Percentiles rank a stretch among this genome's conserved stretches.
These are phyloP conservation scores for Natator depressus DNA, from an alignment of 2,113 vertebrate species.

Conservation along the genomic window DNA sequence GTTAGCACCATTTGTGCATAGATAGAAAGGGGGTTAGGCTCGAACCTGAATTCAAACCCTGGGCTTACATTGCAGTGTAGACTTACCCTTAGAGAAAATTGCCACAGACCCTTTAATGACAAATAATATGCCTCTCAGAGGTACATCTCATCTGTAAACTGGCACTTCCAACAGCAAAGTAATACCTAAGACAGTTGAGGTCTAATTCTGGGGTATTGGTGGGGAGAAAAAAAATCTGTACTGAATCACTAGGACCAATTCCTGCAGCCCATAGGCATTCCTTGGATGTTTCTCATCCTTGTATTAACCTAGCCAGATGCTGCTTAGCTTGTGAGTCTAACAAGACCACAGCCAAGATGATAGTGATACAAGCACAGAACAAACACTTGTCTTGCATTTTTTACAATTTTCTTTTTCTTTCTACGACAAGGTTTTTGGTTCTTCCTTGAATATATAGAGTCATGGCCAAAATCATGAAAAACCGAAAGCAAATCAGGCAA, in stretches of 20 bases:
- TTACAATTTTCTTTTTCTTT: not conserved
- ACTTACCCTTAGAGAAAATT: not conserved
- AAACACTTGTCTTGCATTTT: slow-evolving; percentile 28
- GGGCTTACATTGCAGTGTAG: not conserved
- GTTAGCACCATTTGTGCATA: not conserved
- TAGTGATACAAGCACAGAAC: not conserved
- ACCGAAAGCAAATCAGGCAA: not conserved
- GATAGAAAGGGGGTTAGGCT: not conserved
- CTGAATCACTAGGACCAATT: not conserved
- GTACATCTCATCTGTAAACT: not conserved
- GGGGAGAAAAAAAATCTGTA: not conserved
- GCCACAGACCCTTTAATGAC: not conserved
- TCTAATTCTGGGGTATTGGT: not conserved
- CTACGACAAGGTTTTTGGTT: not conserved
- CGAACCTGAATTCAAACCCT: not conserved
- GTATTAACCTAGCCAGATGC: not conserved
- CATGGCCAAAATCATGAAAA: not conserved
- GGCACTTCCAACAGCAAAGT: not conserved
- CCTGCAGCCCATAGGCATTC: not conserved
- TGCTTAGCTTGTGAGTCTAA: not conserved
- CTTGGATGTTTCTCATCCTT: not conserved
- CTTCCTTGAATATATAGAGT: not conserved
- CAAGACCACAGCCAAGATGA: not conserved
- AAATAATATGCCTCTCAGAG: not conserved
- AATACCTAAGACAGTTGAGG: not conserved